Percentiles rank a stretch among this genome's conserved stretches.
These are phyloP conservation scores for Pogonognathellus flavescens DNA, from an alignment of 1,140 invertebrate genomes.

Conservation along the genomic window DNA sequence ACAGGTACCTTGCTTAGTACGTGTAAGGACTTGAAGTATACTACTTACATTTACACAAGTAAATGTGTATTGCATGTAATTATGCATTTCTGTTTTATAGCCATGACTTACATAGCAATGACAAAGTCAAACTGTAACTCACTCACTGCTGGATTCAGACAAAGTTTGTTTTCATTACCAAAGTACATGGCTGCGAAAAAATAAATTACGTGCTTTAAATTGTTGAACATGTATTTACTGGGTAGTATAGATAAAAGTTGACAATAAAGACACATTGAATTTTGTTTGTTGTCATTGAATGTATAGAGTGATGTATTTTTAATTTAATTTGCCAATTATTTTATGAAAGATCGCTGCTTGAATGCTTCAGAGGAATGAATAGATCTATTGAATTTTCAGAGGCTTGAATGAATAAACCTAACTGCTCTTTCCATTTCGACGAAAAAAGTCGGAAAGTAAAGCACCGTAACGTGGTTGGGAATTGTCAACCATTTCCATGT, in stretches of 20 bases:
- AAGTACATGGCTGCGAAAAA: too few species aligned
- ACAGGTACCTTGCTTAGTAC: too few species aligned
- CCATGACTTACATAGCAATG: too few species aligned
- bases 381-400: not conserved
- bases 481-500: constrained; percentile 14
- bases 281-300: too few species aligned
- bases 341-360: not conserved
- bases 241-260: constrained; percentile 53
- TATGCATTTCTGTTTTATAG: too few species aligned
- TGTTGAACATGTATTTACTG: not conserved
- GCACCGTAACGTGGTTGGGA: constrained; percentile 13
- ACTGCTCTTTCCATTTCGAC: constrained; percentile 1
- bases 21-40: too few species aligned
- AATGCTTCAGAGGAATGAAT: not conserved
- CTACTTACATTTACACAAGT: too few species aligned
- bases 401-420: not conserved
- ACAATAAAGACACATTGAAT: not conserved
- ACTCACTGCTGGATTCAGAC: too few species aligned
- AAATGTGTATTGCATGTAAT: too few species aligned
- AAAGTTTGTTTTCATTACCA: too few species aligned
- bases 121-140: too few species aligned
- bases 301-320: constrained; percentile 10
- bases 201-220: too few species aligned
- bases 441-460: not conserved
- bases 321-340: constrained; percentile 24